Evolutionary conservation across 2,113 vertebrate species (phyloP).

Genomic region (Elanus axillaris): DNA sequence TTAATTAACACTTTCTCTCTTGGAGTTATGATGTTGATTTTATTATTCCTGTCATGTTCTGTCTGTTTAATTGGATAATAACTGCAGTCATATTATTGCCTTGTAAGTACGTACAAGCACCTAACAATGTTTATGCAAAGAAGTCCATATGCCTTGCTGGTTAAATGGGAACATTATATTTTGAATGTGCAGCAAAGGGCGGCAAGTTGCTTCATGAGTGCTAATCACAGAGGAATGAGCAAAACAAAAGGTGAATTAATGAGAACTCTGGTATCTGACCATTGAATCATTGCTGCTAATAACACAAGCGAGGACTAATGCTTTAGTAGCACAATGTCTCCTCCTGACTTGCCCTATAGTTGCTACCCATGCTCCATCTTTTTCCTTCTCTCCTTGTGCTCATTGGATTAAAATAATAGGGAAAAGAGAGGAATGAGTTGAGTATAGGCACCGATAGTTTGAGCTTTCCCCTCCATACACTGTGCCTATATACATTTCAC

Average conservation of each 20-base stretch:
- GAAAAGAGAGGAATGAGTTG: not conserved
- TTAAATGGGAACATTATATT: not conserved
- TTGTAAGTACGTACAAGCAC: not conserved
- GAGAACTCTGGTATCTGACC: not conserved
- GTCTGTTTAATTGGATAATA: conserved; percentile 47
- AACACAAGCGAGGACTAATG: not conserved
- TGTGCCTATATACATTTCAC: not conserved
- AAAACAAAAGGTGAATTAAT: not conserved
- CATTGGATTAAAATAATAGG: not conserved
- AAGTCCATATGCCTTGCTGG: not conserved
- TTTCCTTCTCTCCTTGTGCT: not conserved
- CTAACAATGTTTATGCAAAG: not conserved
- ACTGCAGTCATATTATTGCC: conserved; percentile 10
- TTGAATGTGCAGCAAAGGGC: not conserved
- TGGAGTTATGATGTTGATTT: not conserved
- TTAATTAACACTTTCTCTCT: not conserved
- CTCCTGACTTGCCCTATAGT: not conserved
- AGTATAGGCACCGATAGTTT: not conserved
- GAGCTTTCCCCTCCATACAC: not conserved
- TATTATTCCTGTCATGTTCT: conserved; percentile 34
- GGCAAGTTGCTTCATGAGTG: not conserved
- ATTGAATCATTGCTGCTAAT: not conserved
- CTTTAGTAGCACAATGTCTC: not conserved
- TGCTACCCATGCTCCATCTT: not conserved
- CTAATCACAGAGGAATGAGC: not conserved